Base-by-base conservation (phyloP, 2,888 invertebrate species). In the Parnassius orleans region DNA sequence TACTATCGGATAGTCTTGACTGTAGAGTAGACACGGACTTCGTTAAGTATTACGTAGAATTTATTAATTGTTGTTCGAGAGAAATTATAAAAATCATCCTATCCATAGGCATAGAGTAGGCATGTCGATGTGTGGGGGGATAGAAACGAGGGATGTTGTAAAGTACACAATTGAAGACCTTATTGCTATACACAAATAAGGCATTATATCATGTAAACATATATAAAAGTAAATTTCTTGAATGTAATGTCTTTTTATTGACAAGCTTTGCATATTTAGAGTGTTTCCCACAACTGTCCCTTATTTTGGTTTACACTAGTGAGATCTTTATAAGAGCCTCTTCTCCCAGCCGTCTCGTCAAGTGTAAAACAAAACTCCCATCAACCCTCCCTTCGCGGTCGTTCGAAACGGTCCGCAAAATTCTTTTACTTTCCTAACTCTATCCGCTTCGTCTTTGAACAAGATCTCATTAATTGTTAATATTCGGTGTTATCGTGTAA, bases 391-490 rank as follows among this genome's bases (percentile, higher is more conserved):
- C 7, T 2, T 9, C 48, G 53, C 19, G 55, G 10, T 33, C 55
- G 61, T 61, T 61, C 3, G 9, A 46, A 51, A 61, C 50, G 44
- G 15, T 11, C 46, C 58, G 52, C n/a, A 24, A 9, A 3, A 15
- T 41, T 33, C 12, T 44, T 33, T 15, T 14, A 43, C 51, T 12
- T 44, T 65, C 61, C 62, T 70, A 70, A 69, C 71, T 71, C 72
- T 74, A 73, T 69, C 65, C 69, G 68, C 66, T 73, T 73, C 72
- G 72, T 75, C 74, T 76, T 72, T 68, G 75, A 72, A 66, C 69
- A 72, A 80, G 83, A 83, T 83, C 83, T 83, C 83, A 83, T 79
- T 82, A 79, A 67, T 68, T 68, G 66, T 77, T 75, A 67, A 51
- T 61, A 62, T 58, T 50, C 53, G 58, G 58, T 52, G 46, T 63